Evolutionary conservation across 2,888 invertebrate genomes (phyloP).

Genomic region (Acleris laterana): DNA sequence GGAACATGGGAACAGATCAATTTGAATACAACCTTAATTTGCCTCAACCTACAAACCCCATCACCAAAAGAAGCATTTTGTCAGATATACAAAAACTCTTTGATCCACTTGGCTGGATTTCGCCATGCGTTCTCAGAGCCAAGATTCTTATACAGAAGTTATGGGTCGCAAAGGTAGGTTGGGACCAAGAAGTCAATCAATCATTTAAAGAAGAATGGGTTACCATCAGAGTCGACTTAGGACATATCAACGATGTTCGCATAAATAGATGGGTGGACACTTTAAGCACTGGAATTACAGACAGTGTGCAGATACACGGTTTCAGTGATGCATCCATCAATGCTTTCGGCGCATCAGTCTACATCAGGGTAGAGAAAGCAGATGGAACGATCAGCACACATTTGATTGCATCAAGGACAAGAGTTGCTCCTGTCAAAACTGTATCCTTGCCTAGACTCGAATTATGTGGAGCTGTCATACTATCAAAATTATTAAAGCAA

Average conservation of each 20-base stretch:
- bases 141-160: slow-evolving; percentile 19
- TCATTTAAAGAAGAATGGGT: slow-evolving; percentile 34
- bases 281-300: slow-evolving; percentile 11
- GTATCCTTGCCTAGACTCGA: slow-evolving; percentile 30
- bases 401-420: slow-evolving; percentile 28
- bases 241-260: background rate
- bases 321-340: slow-evolving; percentile 28
- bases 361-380: slow-evolving; percentile 3
- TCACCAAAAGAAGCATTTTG: slow-evolving; percentile 36
- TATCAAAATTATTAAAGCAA: slow-evolving; percentile 34
- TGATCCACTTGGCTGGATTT: slow-evolving; percentile 41
- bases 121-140: slow-evolving; percentile 20
- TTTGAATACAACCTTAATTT: slow-evolving; percentile 9
- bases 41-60: background rate
- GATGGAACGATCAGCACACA: slow-evolving; percentile 6
- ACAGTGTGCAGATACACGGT: slow-evolving; percentile 32
- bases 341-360: slow-evolving; percentile 29
- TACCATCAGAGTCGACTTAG: slow-evolving; percentile 8
- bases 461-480: slow-evolving; percentile 20
- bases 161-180: slow-evolving; percentile 32
- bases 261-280: slow-evolving; percentile 34
- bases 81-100: slow-evolving; percentile 36
- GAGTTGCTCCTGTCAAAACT: slow-evolving; percentile 27
- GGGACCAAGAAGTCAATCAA: slow-evolving; percentile 9
- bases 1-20: slow-evolving; percentile 20